A percentile compares a stretch with the other conserved stretches of the same genome.
phyloP scores from a whole-genome alignment of 2,888 invertebrate species.

The Tribolium freemani region DNA sequence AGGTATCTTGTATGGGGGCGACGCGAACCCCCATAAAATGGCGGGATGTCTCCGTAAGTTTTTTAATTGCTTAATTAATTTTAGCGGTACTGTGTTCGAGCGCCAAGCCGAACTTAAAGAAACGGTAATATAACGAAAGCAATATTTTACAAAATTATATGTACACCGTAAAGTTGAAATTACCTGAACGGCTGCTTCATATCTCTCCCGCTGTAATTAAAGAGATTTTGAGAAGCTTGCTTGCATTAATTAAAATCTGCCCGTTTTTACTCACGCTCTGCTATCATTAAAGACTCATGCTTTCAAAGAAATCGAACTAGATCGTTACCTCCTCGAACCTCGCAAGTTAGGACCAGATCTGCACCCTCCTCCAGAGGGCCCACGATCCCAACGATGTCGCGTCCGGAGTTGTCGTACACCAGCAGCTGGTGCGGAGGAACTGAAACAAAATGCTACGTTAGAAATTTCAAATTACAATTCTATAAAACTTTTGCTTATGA shows the following conservation, averaged over 20 bases:
- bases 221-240: conserved; percentile 43
- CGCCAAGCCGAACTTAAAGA: conserved; percentile 36
- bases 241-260: conserved; percentile 43
- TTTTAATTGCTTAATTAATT: conserved; percentile 45
- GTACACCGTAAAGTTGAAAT: conserved; percentile 49
- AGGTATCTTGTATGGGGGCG: conserved; percentile 6
- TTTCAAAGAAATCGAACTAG: conserved; percentile 6
- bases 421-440: conserved; percentile 91
- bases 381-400: conserved; percentile 82
- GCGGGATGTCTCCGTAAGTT: conserved; percentile 40
- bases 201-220: conserved; percentile 43
- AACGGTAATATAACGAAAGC: conserved; percentile 44
- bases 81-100: conserved; percentile 13
- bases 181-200: conserved; percentile 50
- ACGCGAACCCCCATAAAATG: conserved; percentile 10
- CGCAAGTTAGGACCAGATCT: conserved; percentile 85
- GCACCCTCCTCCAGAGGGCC: conserved; percentile 88
- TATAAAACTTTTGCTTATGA: too few species aligned
- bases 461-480: too few species aligned
- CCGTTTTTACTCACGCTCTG: conserved; percentile 18
- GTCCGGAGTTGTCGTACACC: conserved; percentile 87
- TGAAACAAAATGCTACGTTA: conserved; percentile 68
- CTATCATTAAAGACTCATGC: conserved; percentile 22
- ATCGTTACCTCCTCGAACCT: conserved; percentile 87
- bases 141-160: conserved; percentile 43